phyloP scores from a whole-genome alignment of 2,888 invertebrate genomes.

The Leptinotarsa tumamoca region DNA sequence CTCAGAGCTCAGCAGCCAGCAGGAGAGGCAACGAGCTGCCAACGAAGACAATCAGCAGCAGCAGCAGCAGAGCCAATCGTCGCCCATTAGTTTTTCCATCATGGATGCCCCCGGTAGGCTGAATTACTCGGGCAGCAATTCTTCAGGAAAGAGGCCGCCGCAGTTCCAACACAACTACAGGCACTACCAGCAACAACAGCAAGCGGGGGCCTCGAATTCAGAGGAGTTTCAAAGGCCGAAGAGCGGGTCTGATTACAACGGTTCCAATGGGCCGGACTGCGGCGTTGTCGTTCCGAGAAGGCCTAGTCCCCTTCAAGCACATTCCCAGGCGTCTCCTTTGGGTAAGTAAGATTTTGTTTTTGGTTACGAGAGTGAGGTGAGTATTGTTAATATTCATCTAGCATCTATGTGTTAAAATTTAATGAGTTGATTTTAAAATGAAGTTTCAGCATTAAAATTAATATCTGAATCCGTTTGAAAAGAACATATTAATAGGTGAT shows the following conservation, averaged over 20 bases:
- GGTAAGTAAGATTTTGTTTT: conserved; percentile 38
- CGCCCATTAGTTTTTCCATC: conserved; percentile 81
- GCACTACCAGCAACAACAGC: conserved; percentile 72
- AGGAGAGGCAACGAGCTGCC: conserved; percentile 42
- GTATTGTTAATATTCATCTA: no score
- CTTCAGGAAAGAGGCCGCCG: conserved; percentile 68
- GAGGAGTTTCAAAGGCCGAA: conserved; percentile 70
- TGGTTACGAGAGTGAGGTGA: neutral
- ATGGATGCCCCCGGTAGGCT: conserved; percentile 78
- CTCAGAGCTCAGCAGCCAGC: conserved; percentile 71
- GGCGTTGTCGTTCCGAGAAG: conserved; percentile 76
- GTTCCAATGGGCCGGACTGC: conserved; percentile 70
- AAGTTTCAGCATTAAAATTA: no score
- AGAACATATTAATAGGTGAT: no score
- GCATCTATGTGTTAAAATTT: no score
- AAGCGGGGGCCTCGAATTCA: conserved; percentile 67
- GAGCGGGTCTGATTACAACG: conserved; percentile 67
- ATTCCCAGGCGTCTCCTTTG: conserved; percentile 79
- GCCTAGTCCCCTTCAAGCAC: conserved; percentile 77
- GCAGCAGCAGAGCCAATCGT: conserved; percentile 72
- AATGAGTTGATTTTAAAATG: no score
- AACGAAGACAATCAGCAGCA: conserved; percentile 63
- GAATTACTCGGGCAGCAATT: conserved; percentile 72
- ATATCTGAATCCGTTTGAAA: no score
- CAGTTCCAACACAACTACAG: conserved; percentile 69